Evolutionary conservation across 2,888 invertebrate species (phyloP).

Genomic region (Ceriagrion tenellum): DNA sequence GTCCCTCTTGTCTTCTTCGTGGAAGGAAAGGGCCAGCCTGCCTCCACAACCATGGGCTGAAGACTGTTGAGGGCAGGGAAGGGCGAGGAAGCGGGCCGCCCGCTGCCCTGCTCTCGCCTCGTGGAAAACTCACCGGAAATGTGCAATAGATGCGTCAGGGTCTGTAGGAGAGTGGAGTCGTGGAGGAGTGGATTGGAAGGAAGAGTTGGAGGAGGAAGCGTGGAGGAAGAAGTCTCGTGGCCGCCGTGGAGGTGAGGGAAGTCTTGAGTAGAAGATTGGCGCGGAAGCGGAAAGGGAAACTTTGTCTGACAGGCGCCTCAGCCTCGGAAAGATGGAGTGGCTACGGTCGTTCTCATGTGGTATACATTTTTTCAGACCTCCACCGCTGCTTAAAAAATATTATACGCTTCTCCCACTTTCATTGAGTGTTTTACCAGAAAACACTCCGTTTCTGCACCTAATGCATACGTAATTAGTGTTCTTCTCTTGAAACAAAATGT

Average conservation of each 20-base stretch:
- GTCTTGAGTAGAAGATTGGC: background rate
- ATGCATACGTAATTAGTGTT: background rate
- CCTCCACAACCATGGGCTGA: background rate
- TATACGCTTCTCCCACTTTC: background rate
- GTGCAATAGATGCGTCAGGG: constrained; percentile 65
- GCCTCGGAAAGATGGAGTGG: background rate
- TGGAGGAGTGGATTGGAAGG: background rate
- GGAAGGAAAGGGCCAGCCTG: background rate
- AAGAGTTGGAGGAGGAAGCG: background rate
- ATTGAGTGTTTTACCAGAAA: background rate
- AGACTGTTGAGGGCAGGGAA: background rate
- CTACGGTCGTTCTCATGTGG: background rate
- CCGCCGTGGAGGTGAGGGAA: background rate
- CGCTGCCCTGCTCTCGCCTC: background rate
- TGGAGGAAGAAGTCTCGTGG: background rate
- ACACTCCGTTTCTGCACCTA: constrained; percentile 1
- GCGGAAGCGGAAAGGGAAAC: background rate
- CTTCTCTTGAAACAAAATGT: no score
- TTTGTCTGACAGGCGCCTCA: background rate
- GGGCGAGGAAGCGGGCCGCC: background rate
- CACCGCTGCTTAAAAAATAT: background rate
- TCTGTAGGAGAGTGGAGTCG: constrained; percentile 3
- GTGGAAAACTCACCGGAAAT: constrained; percentile 59
- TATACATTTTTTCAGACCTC: background rate
- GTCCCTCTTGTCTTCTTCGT: background rate